Evolutionary conservation across 2,113 vertebrate genomes (phyloP).

Genomic region (Balaenoptera acutorostrata): DNA sequence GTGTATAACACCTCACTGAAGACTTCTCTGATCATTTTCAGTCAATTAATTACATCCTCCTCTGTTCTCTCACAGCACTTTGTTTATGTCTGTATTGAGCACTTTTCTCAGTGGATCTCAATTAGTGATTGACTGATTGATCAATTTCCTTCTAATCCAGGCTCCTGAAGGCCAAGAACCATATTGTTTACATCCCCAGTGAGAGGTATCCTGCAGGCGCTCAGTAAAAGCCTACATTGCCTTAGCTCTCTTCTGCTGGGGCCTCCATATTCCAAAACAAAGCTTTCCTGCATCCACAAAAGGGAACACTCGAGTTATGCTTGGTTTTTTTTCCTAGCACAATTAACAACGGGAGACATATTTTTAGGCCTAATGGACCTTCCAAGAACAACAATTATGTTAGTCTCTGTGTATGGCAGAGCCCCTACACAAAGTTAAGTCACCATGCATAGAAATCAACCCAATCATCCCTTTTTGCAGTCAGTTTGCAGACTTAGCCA

Average conservation of each 20-base stretch:
- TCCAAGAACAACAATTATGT: background rate
- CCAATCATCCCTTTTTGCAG: background rate
- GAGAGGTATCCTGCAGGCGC: background rate
- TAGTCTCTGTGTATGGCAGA: background rate
- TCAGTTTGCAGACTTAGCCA: background rate
- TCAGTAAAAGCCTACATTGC: background rate
- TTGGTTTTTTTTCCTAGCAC: background rate
- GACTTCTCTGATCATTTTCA: background rate
- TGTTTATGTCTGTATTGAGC: background rate
- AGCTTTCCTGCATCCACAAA: background rate
- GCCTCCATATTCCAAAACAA: background rate
- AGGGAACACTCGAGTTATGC: background rate
- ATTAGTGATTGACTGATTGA: background rate
- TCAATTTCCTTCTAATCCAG: background rate
- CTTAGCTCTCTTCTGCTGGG: background rate
- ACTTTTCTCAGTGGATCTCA: background rate
- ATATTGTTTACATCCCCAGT: background rate
- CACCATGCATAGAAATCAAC: background rate
- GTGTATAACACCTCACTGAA: background rate
- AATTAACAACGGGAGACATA: background rate
- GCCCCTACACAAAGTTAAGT: background rate
- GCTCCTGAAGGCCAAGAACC: background rate
- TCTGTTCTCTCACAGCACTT: background rate
- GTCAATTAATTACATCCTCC: background rate
- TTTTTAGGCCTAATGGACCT: background rate